phyloP scores from a whole-genome alignment of 2,888 invertebrate genomes.

The Candidula unifasciata region DNA sequence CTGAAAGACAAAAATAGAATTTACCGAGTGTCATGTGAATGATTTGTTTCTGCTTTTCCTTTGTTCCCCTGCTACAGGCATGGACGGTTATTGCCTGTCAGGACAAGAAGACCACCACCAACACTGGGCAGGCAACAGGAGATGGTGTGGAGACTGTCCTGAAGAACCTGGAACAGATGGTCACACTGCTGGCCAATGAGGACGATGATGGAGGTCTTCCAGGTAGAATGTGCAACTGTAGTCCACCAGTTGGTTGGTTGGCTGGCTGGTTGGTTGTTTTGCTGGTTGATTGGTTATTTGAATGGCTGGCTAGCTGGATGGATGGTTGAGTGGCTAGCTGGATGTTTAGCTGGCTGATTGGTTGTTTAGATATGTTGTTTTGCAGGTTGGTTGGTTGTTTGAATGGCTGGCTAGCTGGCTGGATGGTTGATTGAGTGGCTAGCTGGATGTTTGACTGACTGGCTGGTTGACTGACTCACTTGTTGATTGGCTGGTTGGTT shows the following conservation, averaged over 20 bases:
- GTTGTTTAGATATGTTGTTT: no score
- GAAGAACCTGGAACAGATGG: slow-evolving; percentile 94
- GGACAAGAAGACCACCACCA: slow-evolving; percentile 33
- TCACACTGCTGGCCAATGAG: slow-evolving; percentile 89
- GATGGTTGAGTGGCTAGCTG: no score
- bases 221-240: slow-evolving; percentile 64
- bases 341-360: neutral
- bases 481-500: neutral
- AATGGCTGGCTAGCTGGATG: no score
- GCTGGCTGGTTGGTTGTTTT: neutral
- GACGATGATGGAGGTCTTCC: slow-evolving; percentile 78
- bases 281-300: no score
- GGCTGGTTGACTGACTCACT: no score
- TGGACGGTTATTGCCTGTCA: slow-evolving; percentile 35
- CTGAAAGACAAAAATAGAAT: no score
- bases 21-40: no score
- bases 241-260: neutral
- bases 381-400: no score
- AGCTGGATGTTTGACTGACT: no score
- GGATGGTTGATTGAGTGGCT: no score
- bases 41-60: neutral
- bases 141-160: slow-evolving; percentile 94
- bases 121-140: slow-evolving; percentile 37
- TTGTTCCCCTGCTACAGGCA: slow-evolving; percentile 25
- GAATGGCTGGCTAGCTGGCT: neutral